These are phyloP conservation scores for Argopecten irradians DNA, from an alignment of 1,140 invertebrate genomes.

Conservation along the genomic window DNA sequence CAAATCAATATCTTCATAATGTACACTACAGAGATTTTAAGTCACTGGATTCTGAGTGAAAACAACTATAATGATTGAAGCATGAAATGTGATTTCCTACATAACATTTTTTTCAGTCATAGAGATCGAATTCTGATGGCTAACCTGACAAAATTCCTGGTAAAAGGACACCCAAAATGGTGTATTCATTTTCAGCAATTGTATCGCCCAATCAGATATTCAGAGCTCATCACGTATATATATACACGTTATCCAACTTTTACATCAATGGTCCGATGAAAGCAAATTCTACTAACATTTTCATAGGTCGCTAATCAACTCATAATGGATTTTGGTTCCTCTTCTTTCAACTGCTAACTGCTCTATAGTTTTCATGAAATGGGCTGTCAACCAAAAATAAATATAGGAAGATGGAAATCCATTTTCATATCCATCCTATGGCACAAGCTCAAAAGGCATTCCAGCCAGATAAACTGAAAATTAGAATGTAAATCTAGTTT, in stretches of 20 bases:
- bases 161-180: background rate
- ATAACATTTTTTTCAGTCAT: background rate
- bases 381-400: background rate
- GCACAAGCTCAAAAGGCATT: no score
- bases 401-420: no score
- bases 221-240: background rate
- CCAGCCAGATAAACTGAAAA: no score
- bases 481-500: no score
- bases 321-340: background rate
- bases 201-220: background rate
- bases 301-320: background rate
- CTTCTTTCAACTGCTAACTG: background rate
- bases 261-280: background rate
- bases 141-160: background rate
- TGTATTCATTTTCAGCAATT: background rate
- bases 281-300: background rate
- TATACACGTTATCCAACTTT: slow-evolving; percentile 6
- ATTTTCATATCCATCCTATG: no score
- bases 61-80: background rate
- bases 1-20: background rate
- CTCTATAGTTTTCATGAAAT: background rate
- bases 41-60: background rate
- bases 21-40: background rate
- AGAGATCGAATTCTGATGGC: background rate
- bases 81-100: background rate